phyloP scores from a whole-genome alignment of 2,113 vertebrate species.

The Lathamus discolor region DNA sequence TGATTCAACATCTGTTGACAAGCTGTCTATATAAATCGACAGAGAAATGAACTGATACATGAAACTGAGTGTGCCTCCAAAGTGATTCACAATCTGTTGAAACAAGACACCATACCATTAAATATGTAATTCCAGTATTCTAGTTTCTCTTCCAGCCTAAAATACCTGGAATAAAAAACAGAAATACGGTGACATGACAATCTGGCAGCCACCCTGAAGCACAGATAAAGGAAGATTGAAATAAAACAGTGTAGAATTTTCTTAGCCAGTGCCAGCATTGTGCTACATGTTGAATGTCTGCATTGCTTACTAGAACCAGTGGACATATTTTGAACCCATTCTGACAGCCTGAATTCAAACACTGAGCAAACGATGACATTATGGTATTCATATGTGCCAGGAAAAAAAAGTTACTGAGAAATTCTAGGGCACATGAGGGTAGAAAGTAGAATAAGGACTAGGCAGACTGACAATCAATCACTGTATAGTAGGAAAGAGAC shows the following conservation, averaged over 20 bases:
- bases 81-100: constrained; percentile 18
- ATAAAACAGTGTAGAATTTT: neutral
- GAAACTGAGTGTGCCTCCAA: neutral
- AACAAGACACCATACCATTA: neutral
- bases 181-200: neutral
- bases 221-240: neutral
- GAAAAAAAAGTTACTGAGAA: neutral
- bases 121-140: neutral
- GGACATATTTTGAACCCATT: neutral
- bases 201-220: neutral
- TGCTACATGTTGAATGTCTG: neutral
- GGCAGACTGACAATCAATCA: neutral
- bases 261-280: neutral
- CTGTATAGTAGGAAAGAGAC: neutral
- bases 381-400: neutral
- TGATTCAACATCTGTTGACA: constrained; percentile 18
- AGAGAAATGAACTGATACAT: neutral
- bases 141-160: neutral
- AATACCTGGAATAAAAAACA: constrained; percentile 8
- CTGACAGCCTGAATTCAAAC: neutral
- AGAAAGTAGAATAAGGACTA: neutral
- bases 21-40: neutral
- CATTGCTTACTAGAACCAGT: neutral
- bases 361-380: neutral
- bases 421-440: neutral